Evolutionary conservation across 2,797 vertebrate species (phyloP).

Genomic region (Artibeus lituratus): DNA sequence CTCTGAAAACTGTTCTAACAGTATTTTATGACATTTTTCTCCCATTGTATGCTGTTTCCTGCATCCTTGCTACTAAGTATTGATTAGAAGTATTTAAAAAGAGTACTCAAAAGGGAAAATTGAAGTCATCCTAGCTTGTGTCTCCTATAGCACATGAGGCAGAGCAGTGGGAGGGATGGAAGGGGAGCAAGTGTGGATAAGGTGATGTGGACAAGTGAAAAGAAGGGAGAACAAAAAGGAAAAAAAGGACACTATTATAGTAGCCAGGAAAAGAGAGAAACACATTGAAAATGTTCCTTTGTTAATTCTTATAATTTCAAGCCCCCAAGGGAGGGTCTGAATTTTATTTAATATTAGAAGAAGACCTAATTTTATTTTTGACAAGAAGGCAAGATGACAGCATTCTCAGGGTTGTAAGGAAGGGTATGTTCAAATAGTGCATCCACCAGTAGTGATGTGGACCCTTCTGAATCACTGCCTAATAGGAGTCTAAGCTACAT

Average conservation of each 20-base stretch:
- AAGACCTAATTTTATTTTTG: not conserved
- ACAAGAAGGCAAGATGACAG: not conserved
- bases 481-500: not conserved
- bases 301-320: not conserved
- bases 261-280: not conserved
- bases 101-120: not conserved
- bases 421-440: not conserved
- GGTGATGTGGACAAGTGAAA: not conserved
- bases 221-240: not conserved
- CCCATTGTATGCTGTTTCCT: not conserved
- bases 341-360: not conserved
- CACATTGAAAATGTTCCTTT: not conserved
- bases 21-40: not conserved
- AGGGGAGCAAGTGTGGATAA: not conserved
- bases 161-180: not conserved
- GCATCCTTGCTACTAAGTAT: not conserved
- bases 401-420: not conserved
- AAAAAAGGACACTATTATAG: not conserved
- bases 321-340: not conserved
- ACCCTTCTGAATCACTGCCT: not conserved
- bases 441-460: not conserved
- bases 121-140: not conserved
- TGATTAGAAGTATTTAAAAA: slow-evolving; percentile 22
- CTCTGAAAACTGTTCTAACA: not conserved
- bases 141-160: not conserved